A percentile compares a stretch with the other conserved stretches of the same genome.
Evolutionary conservation across 1,140 invertebrate genomes (phyloP).

Genomic region (Oscheius sp.): DNA sequence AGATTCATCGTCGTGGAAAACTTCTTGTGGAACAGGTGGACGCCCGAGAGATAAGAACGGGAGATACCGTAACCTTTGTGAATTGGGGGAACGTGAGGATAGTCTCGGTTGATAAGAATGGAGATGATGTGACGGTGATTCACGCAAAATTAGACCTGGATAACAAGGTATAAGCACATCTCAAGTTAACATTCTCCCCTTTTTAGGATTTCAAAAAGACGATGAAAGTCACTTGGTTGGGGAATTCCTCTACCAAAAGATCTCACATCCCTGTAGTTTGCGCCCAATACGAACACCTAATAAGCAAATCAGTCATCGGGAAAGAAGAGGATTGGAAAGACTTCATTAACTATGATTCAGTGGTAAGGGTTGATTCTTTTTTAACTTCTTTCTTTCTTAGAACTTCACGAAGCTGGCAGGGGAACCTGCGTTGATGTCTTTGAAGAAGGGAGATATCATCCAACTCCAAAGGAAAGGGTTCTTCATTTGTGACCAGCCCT

Average conservation of each 20-base stretch:
- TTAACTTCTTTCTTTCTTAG: slow-evolving; percentile 8
- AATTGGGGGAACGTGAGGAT: slow-evolving; percentile 96
- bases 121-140: slow-evolving; percentile 71
- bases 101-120: slow-evolving; percentile 67
- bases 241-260: slow-evolving; percentile 65
- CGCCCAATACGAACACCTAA: slow-evolving; percentile 92
- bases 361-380: slow-evolving; percentile 56
- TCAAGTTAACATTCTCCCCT: slow-evolving; percentile 90
- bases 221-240: slow-evolving; percentile 89
- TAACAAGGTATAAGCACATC: slow-evolving; percentile 66
- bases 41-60: slow-evolving; percentile 78
- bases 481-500: slow-evolving; percentile 77
- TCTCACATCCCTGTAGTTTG: slow-evolving; percentile 74
- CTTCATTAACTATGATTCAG: slow-evolving; percentile 81
- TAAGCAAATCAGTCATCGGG: slow-evolving; percentile 87
- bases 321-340: slow-evolving; percentile 97
- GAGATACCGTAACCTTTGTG: slow-evolving; percentile 92
- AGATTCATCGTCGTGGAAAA: slow-evolving; percentile 72
- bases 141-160: slow-evolving; percentile 70
- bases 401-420: slow-evolving; percentile 73
- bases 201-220: slow-evolving; percentile 70
- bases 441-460: slow-evolving; percentile 90
- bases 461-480: slow-evolving; percentile 91
- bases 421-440: slow-evolving; percentile 76
- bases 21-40: slow-evolving; percentile 68